These are phyloP conservation scores for Ochropacha duplaris DNA, from an alignment of 2,888 invertebrate species.

Conservation along the genomic window DNA sequence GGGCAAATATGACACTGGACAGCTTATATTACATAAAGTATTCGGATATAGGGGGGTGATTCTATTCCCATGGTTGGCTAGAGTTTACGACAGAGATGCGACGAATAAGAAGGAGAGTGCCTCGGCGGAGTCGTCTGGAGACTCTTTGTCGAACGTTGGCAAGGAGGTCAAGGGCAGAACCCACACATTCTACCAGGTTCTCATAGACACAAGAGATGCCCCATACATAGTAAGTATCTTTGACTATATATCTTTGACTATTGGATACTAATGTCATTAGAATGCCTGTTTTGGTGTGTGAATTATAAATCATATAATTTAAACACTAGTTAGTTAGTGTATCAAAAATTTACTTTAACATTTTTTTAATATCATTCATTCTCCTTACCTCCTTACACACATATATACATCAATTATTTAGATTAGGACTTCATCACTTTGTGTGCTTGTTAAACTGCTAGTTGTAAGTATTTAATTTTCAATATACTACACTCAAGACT, in stretches of 20 bases:
- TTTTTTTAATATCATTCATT: too few species aligned
- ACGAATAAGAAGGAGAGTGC: slow-evolving; percentile 85
- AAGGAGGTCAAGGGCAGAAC: slow-evolving; percentile 95
- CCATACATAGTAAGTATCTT: slow-evolving; percentile 93
- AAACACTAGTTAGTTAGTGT: too few species aligned
- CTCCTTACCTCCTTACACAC: too few species aligned
- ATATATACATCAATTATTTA: too few species aligned
- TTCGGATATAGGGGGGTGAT: slow-evolving; percentile 99
- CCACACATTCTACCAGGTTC: slow-evolving; percentile 98
- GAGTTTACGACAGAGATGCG: slow-evolving; percentile 96
- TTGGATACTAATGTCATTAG: too few species aligned
- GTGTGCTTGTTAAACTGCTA: too few species aligned
- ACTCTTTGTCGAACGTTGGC: slow-evolving; percentile 82
- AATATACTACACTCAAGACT: too few species aligned
- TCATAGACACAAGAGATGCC: slow-evolving; percentile 98
- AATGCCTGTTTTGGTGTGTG: neutral
- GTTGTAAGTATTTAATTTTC: too few species aligned
- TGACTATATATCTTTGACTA: neutral
- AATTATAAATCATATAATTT: neutral
- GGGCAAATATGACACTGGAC: slow-evolving; percentile 97
- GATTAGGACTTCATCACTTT: too few species aligned
- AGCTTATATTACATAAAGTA: slow-evolving; percentile 96
- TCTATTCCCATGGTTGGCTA: slow-evolving; percentile 97
- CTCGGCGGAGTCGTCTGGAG: slow-evolving; percentile 53
- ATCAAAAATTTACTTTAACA: too few species aligned